Evolutionary conservation across 2,888 invertebrate genomes (phyloP).

Genomic region (Volucella zonaria): DNA sequence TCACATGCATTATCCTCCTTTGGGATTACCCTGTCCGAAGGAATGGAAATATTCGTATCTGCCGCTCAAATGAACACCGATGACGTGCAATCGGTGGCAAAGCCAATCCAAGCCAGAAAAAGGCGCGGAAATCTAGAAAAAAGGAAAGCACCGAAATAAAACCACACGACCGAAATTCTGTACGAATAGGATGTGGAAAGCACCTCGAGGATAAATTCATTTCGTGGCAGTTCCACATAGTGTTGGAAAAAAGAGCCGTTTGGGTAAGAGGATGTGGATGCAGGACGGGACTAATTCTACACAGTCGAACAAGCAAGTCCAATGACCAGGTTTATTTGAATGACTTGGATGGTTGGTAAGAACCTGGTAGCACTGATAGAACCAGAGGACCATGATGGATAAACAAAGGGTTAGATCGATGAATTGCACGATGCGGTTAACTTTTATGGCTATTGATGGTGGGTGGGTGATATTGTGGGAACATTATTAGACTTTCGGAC

Average conservation of each 20-base stretch:
- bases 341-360: not conserved
- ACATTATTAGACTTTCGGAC: not conserved
- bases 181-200: constrained; percentile 6
- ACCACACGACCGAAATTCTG: constrained; percentile 33
- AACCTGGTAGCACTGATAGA: constrained; percentile 22
- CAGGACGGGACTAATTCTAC: not conserved
- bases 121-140: not conserved
- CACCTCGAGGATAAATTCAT: constrained; percentile 27
- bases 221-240: not conserved
- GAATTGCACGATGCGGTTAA: constrained; percentile 12
- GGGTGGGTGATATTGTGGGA: not conserved
- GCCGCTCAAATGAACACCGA: constrained; percentile 27
- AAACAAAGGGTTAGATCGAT: constrained; percentile 42
- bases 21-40: constrained; percentile 1
- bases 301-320: constrained; percentile 2
- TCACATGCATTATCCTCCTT: constrained; percentile 40
- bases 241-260: not conserved
- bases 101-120: not conserved
- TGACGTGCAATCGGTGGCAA: constrained; percentile 14
- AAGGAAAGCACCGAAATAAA: constrained; percentile 27
- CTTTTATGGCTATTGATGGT: constrained; percentile 13
- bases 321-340: constrained; percentile 11
- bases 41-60: constrained; percentile 43
- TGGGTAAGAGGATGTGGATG: not conserved
- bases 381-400: constrained; percentile 9